Base-by-base conservation (phyloP, 2,113 vertebrate genomes). In the Philantomba maxwellii region DNA sequence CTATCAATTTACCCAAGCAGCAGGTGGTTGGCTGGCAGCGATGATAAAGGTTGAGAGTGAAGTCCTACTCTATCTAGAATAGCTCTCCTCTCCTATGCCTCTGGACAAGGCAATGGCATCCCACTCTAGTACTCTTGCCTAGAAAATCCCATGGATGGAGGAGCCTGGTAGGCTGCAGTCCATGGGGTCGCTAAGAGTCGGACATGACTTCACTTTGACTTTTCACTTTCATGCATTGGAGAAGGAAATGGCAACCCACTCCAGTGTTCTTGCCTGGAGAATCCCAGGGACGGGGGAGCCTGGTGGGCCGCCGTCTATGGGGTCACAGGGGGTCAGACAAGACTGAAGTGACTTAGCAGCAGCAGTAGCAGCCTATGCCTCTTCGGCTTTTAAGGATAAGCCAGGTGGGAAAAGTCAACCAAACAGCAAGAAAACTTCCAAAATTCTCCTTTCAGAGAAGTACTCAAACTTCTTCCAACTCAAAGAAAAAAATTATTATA, bases 371-470 rank as follows among this genome's bases (percentile, higher is more conserved):
- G 39, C 58, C 64, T 66, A 5, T 66, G 21, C 30, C 51, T 97
- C 75, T 92, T 60, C 4, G 78, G 66, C 15, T 47, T 81, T 55
- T 60, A 88, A 96, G 33, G 49, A 82, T 85, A 49, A 96, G n/a
- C 60, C 73, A 58, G n/a, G 47, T 39, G 53, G 43, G 45, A 39
- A 94, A 36, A 36, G n/a, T 17, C 16, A 58, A 39, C 14, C 33
- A 49, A 88, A 47, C 14, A 33, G 85, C 36, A 80, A 82, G 25
- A 85, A 91, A 55, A 33, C 55, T 28, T 45, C 49, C 19, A 70
- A 89, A 80, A n/a, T 77, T 95, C 36, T 57, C 26, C 57, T 89
- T 70, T 91, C 64, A 92, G 53, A 94, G 70, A 93, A 96, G 36
- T 66, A 93, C 49, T 85, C 36, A 33, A 89, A 87, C 55, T 88